Percentiles rank a stretch among this genome's conserved stretches.
phyloP scores from a whole-genome alignment of 2,888 invertebrate genomes.

The Alentia gelatinosa region DNA sequence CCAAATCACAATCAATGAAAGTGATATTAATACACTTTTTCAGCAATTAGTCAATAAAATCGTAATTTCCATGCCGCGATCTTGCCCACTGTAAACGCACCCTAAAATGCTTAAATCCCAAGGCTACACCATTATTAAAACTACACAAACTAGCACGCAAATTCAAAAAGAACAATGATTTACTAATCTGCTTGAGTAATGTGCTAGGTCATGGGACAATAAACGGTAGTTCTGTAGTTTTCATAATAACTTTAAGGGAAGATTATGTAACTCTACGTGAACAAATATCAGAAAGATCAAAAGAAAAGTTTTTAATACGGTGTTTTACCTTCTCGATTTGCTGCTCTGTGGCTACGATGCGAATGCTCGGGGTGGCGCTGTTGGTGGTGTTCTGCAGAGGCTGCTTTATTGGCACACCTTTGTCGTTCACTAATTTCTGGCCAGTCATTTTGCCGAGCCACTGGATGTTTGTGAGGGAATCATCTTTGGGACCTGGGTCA shows the following conservation, averaged over 20 bases:
- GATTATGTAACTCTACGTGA: too few species aligned
- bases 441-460: slow-evolving; percentile 57
- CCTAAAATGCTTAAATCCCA: background rate
- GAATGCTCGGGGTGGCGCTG: background rate
- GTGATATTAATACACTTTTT: background rate
- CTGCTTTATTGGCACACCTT: background rate
- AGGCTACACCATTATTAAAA: background rate
- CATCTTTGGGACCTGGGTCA: slow-evolving; percentile 46
- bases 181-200: too few species aligned
- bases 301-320: too few species aligned
- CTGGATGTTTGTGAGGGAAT: slow-evolving; percentile 58
- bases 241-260: too few species aligned
- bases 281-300: too few species aligned
- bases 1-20: background rate
- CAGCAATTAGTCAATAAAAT: background rate
- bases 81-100: background rate
- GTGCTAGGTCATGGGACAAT: too few species aligned
- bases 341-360: slow-evolving; percentile 53
- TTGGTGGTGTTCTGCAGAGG: background rate
- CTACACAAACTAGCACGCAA: too few species aligned
- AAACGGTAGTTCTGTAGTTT: too few species aligned
- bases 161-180: too few species aligned
- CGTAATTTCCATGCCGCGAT: too few species aligned
- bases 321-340: slow-evolving; percentile 55
- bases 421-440: background rate